Evolutionary conservation across 2,113 vertebrate species (phyloP).

Genomic region (Prionailurus bengalensis): DNA sequence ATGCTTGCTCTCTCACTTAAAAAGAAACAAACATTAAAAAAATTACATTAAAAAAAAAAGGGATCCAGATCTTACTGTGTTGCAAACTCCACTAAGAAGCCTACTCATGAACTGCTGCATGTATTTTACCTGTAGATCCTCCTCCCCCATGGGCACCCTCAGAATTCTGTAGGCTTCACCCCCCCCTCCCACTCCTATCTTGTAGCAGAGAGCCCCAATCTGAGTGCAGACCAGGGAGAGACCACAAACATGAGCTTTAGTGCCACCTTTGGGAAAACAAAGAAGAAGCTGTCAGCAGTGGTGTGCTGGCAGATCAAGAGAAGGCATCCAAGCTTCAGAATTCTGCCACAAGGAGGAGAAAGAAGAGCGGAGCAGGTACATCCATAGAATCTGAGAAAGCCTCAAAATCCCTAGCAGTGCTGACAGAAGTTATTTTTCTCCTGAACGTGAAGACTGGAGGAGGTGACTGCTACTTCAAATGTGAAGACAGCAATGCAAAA

Average conservation of each 20-base stretch:
- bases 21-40: too few relatives aligned
- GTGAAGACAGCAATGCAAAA: background rate
- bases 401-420: background rate
- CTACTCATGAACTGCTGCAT: background rate
- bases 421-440: background rate
- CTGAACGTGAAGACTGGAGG: background rate
- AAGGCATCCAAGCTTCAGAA: background rate
- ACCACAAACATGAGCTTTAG: background rate
- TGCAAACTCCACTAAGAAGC: background rate
- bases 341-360: background rate
- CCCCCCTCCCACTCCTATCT: background rate
- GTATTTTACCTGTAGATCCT: background rate
- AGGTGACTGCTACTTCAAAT: background rate
- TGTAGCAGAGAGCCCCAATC: background rate
- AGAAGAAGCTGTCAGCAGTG: background rate
- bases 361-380: background rate
- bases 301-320: background rate
- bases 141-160: background rate
- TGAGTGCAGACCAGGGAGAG: background rate
- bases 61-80: background rate
- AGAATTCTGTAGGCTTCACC: background rate
- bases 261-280: background rate
- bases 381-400: background rate
- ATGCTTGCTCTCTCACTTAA: too few relatives aligned
- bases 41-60: background rate